Percentiles rank a stretch among this genome's conserved stretches.
Conservation (phyloP, 2,113 vertebrate species). For the Trochalopteron elliotii region DNA sequence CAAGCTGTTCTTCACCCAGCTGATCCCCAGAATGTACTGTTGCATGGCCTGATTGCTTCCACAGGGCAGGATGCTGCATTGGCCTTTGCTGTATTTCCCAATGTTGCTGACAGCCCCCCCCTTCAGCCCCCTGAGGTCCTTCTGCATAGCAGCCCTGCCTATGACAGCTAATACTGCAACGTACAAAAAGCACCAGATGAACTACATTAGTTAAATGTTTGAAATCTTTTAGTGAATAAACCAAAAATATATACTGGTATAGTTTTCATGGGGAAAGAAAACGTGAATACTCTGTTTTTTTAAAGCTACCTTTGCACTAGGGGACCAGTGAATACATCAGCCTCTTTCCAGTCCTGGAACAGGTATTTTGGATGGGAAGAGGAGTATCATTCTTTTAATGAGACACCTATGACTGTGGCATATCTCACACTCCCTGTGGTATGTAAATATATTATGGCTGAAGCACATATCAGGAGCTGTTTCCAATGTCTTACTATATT, state of each 20-base stretch:
- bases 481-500: conserved; percentile 24
- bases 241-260: not conserved
- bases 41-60: not conserved
- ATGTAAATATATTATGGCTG: not conserved
- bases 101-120: not conserved
- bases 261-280: not conserved
- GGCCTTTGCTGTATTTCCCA: not conserved
- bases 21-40: rapidly evolving
- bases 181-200: not conserved
- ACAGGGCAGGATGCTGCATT: not conserved
- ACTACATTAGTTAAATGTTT: not conserved
- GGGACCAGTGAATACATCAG: not conserved
- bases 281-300: rapidly evolving
- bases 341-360: not conserved
- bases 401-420: not conserved
- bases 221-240: not conserved
- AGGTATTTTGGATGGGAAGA: not conserved
- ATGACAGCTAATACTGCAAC: not conserved
- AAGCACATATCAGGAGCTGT: not conserved
- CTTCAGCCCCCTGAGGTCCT: not conserved
- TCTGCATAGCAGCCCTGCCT: not conserved
- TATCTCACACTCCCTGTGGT: not conserved
- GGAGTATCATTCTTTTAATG: not conserved
- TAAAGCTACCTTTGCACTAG: not conserved
- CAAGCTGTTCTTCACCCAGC: not conserved